These are phyloP conservation scores for Chaenodraco wilsoni DNA, from an alignment of 2,797 vertebrate species.

Conservation along the genomic window DNA sequence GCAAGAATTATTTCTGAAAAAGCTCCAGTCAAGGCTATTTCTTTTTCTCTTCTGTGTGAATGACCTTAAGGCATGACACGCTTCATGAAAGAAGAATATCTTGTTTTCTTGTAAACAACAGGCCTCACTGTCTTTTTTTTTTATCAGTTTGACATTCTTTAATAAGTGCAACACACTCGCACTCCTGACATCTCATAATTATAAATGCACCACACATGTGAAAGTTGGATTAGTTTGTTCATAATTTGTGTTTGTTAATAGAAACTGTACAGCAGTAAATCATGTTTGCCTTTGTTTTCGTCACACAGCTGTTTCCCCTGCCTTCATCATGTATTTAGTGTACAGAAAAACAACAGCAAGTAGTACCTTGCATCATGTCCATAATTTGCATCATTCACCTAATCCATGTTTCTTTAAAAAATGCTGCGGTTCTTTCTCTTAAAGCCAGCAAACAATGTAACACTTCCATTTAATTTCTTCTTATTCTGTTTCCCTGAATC, in stretches of 20 bases:
- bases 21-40: background rate
- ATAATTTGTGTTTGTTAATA: constrained; percentile 14
- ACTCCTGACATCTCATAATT: constrained; percentile 6
- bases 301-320: background rate
- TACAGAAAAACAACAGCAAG: background rate
- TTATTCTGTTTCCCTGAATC: no score
- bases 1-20: background rate
- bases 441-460: no score
- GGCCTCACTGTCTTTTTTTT: background rate
- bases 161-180: constrained; percentile 15
- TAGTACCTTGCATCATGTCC: no score
- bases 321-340: background rate
- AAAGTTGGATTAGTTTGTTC: constrained; percentile 34
- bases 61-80: background rate
- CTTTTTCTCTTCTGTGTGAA: background rate
- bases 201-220: constrained; percentile 8
- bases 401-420: no score
- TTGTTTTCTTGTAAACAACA: background rate
- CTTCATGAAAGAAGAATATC: background rate
- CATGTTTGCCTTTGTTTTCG: constrained; percentile 7
- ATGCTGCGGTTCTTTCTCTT: no score
- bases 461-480: no score
- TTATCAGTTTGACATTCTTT: background rate
- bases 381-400: no score
- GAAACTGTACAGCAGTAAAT: background rate